Evolutionary conservation across 2,888 invertebrate genomes (phyloP).

Genomic region (Sepioteuthis lessoniana): DNA sequence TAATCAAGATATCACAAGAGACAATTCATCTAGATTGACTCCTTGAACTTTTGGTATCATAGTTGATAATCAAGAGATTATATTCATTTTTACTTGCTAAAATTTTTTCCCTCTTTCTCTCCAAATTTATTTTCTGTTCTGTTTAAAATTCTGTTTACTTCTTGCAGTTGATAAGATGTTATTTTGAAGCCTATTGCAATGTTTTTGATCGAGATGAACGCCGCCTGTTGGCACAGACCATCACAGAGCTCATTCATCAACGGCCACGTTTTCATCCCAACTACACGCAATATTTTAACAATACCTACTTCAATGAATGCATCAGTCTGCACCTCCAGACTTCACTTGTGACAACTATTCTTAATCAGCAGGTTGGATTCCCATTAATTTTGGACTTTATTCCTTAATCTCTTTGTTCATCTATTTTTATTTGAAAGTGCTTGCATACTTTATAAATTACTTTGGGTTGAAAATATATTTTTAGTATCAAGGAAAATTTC

Average conservation of each 20-base stretch:
- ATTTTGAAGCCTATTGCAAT: slow-evolving; percentile 74
- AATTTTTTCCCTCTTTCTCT: too few species aligned
- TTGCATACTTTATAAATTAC: too few species aligned
- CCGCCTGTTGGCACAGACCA: slow-evolving; percentile 70
- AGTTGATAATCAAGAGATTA: too few species aligned
- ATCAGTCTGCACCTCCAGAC: slow-evolving; percentile 67
- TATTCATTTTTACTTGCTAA: too few species aligned
- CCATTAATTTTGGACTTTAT: background rate
- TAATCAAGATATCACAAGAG: too few species aligned
- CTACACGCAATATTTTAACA: slow-evolving; percentile 69
- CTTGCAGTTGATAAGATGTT: slow-evolving; percentile 73
- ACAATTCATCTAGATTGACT: too few species aligned
- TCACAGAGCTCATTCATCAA: slow-evolving; percentile 71
- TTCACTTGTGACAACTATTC: slow-evolving; percentile 69
- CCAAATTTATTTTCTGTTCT: background rate
- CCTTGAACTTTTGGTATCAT: too few species aligned
- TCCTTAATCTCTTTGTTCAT: background rate
- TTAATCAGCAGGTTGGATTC: slow-evolving; percentile 71
- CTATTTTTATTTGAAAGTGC: too few species aligned
- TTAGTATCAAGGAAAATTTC: too few species aligned
- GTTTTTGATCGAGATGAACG: slow-evolving; percentile 73
- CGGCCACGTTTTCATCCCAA: slow-evolving; percentile 71
- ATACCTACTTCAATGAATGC: slow-evolving; percentile 72
- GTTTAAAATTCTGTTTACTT: background rate
- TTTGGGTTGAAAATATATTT: too few species aligned